Conservation (phyloP, 2,888 invertebrate genomes). For the Graphium colonna region DNA sequence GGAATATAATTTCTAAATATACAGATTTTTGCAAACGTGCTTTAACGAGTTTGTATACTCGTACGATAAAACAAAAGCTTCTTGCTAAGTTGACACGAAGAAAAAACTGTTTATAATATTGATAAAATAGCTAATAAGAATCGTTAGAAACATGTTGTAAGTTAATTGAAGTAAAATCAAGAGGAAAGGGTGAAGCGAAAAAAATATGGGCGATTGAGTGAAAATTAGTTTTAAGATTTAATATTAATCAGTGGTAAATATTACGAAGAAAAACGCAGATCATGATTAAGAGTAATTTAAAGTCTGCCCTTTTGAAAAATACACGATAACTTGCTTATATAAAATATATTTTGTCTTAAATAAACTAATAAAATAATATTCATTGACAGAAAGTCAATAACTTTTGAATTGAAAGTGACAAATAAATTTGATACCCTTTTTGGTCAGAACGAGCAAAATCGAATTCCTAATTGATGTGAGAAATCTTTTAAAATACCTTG, state of each 20-base stretch:
- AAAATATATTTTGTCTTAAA: no score
- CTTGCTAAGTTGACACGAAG: background rate
- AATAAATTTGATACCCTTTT: no score
- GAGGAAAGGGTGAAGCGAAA: background rate
- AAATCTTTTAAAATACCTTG: no score
- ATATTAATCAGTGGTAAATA: background rate
- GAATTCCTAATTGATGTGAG: no score
- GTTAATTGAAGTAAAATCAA: background rate
- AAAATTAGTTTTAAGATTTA: slow-evolving; percentile 12
- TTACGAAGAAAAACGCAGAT: background rate
- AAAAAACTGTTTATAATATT: slow-evolving; percentile 19
- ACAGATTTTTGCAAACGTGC: background rate
- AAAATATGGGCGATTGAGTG: slow-evolving; percentile 17
- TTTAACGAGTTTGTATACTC: no score
- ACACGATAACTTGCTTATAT: no score
- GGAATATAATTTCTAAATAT: no score
- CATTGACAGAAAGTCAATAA: no score
- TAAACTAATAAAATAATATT: no score
- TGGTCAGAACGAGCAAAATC: no score
- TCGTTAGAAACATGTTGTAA: slow-evolving; percentile 20
- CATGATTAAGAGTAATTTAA: background rate
- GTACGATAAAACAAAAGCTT: slow-evolving; percentile 18
- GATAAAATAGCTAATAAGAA: slow-evolving; percentile 13
- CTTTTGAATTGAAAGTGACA: no score
- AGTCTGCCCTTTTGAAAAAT: no score